These are phyloP conservation scores for Sylvietta virens DNA, from an alignment of 2,113 vertebrate genomes.

Conservation along the genomic window DNA sequence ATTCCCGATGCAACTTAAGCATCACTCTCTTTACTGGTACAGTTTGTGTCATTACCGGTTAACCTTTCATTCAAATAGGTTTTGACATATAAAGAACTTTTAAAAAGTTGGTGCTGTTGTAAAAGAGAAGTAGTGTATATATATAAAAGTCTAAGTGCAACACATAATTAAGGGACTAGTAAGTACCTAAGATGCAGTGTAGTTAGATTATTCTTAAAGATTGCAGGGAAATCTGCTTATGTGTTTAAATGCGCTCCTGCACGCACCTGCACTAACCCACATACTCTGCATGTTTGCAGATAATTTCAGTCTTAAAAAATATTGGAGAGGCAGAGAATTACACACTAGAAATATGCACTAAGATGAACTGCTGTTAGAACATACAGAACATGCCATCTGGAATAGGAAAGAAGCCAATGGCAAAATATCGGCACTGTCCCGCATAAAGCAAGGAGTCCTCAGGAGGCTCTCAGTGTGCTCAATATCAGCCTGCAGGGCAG, in stretches of 20 bases:
- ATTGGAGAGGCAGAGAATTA: not conserved
- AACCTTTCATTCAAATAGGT: not conserved
- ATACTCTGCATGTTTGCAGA: not conserved
- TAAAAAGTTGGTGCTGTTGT: not conserved
- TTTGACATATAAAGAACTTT: not conserved
- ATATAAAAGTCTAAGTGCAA: not conserved
- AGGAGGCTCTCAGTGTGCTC: not conserved
- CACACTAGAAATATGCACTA: not conserved
- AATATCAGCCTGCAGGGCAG: fast-evolving
- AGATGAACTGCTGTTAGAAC: not conserved
- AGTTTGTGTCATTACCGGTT: not conserved
- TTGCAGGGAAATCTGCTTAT: not conserved
- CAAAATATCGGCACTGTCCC: not conserved
- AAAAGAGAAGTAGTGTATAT: not conserved
- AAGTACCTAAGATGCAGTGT: not conserved
- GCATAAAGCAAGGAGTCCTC: not conserved
- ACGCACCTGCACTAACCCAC: not conserved
- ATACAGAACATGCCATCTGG: not conserved
- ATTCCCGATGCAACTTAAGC: not conserved
- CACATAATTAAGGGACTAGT: not conserved
- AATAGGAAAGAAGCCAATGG: not conserved
- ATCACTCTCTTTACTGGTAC: not conserved
- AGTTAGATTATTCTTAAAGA: not conserved
- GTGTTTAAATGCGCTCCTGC: fast-evolving
- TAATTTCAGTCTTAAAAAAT: not conserved